Conservation (phyloP, 1,140 invertebrate genomes). For the Apis dorsata region DNA sequence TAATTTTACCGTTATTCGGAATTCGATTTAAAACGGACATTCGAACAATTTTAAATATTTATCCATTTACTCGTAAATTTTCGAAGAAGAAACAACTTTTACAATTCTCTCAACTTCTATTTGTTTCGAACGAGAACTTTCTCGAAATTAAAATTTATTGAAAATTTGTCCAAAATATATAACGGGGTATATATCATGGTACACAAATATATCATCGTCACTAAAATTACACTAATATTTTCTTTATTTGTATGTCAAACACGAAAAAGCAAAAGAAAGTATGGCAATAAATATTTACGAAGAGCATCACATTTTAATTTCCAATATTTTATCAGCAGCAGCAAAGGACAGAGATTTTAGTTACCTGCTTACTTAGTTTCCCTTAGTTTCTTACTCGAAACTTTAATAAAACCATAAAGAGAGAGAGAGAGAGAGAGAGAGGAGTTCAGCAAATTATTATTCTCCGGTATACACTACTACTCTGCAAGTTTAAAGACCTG, state of each 20-base stretch:
- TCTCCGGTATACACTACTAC: not conserved
- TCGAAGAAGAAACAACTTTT: too few relatives aligned
- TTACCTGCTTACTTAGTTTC: not conserved
- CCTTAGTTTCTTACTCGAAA: not conserved
- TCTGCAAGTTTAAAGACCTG: not conserved
- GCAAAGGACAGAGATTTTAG: not conserved
- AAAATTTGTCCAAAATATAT: not conserved
- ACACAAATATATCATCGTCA: too few relatives aligned
- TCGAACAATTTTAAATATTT: too few relatives aligned
- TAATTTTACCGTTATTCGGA: too few relatives aligned
- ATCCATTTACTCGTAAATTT: too few relatives aligned
- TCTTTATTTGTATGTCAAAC: not conserved
- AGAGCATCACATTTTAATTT: not conserved
- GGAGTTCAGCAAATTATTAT: not conserved
- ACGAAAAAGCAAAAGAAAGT: not conserved
- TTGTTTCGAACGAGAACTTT: too few relatives aligned
- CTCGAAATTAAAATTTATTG: too few relatives aligned
- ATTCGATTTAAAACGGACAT: too few relatives aligned
- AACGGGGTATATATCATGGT: not conserved
- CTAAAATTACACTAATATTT: too few relatives aligned
- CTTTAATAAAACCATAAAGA: not conserved
- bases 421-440: too few relatives aligned
- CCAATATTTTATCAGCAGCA: not conserved
- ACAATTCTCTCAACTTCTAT: too few relatives aligned
- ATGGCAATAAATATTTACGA: slow-evolving; percentile 1